phyloP scores from a whole-genome alignment of 1,140 invertebrate genomes.

The Drepana arcuata region DNA sequence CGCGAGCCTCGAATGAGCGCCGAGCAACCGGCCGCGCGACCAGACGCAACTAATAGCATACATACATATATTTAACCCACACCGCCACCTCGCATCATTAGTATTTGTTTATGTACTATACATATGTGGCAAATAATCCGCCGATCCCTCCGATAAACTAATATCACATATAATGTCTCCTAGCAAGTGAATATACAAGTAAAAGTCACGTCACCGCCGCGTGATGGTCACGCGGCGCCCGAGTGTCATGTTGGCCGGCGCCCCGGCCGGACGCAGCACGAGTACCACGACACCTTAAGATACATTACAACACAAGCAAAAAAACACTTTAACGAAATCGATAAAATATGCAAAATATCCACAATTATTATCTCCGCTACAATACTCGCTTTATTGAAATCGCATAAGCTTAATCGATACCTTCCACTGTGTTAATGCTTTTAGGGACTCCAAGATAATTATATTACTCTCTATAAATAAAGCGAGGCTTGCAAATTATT shows the following conservation, averaged over 20 bases:
- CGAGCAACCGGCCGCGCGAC: conserved; percentile 7
- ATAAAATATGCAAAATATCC: too few relatives aligned
- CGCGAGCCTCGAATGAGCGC: conserved; percentile 41
- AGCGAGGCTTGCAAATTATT: too few relatives aligned
- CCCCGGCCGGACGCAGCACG: conserved; percentile 15
- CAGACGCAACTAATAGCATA: conserved; percentile 14
- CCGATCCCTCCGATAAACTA: conserved; percentile 32
- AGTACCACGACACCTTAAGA: too few relatives aligned
- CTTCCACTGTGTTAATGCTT: too few relatives aligned
- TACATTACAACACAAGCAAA: too few relatives aligned
- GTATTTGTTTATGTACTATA: conserved; percentile 33
- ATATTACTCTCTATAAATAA: too few relatives aligned
- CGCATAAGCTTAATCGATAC: too few relatives aligned
- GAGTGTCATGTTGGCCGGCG: conserved; percentile 43
- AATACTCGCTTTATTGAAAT: too few relatives aligned
- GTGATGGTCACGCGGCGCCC: conserved; percentile 40
- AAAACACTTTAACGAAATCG: too few relatives aligned
- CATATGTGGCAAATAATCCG: conserved; percentile 31
- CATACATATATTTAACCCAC: conserved; percentile 42
- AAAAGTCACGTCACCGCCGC: conserved; percentile 30
- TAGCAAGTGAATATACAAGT: conserved; percentile 31
- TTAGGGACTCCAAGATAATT: too few relatives aligned
- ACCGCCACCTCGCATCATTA: conserved; percentile 28
- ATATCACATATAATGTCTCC: conserved; percentile 18
- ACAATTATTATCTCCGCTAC: too few relatives aligned